A percentile compares a stretch with the other conserved stretches of the same genome.
phyloP scores from a whole-genome alignment of 2,113 vertebrate genomes.

The Engystomops pustulosus region DNA sequence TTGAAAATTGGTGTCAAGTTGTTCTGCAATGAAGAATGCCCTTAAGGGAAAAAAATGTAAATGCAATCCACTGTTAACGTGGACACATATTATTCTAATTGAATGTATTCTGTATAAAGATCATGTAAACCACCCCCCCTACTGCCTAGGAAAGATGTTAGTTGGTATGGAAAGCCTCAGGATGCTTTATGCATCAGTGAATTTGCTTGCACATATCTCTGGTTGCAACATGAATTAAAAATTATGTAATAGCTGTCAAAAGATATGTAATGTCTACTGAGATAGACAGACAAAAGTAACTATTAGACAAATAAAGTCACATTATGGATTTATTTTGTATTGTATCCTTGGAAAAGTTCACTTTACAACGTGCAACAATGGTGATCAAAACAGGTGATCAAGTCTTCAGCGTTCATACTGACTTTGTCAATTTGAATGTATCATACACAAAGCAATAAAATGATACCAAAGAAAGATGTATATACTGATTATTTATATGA shows the following conservation, averaged over 20 bases:
- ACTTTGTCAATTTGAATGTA: too few relatives aligned
- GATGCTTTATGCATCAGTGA: not conserved
- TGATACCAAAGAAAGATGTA: too few relatives aligned
- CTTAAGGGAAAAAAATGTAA: slow-evolving; percentile 23
- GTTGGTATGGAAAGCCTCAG: not conserved
- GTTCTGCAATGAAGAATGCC: slow-evolving; percentile 1
- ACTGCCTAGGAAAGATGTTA: slow-evolving; percentile 1
- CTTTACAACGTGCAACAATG: too few relatives aligned
- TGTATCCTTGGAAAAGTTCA: too few relatives aligned
- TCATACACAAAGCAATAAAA: too few relatives aligned
- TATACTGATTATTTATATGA: too few relatives aligned
- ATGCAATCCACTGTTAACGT: slow-evolving; percentile 13
- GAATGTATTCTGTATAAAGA: not conserved
- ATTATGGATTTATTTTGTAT: too few relatives aligned
- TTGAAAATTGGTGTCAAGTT: slow-evolving; percentile 44
- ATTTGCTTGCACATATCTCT: not conserved
- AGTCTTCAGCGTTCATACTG: too few relatives aligned
- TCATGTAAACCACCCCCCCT: not conserved
- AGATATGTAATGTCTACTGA: too few relatives aligned
- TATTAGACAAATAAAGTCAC: too few relatives aligned
- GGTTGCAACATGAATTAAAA: not conserved
- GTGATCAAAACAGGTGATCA: too few relatives aligned
- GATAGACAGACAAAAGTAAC: too few relatives aligned
- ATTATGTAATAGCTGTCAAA: not conserved
- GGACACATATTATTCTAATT: slow-evolving; percentile 48